Percentiles rank a stretch among this genome's conserved stretches.
These are phyloP conservation scores for Bovichtus diacanthus DNA, from an alignment of 2,797 vertebrate genomes.

Conservation along the genomic window DNA sequence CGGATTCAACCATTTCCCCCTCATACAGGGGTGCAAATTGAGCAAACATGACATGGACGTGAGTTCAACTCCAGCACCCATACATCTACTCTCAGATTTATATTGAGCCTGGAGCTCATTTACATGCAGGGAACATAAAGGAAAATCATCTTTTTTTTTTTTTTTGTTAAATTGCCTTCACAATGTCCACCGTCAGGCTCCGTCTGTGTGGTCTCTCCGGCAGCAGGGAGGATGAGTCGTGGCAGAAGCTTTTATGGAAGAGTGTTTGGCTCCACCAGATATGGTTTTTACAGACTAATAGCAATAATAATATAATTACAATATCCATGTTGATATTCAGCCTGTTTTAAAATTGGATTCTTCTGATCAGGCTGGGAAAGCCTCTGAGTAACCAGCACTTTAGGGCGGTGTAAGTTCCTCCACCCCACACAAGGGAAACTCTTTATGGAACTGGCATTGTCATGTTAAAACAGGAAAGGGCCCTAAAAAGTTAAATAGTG, in stretches of 20 bases:
- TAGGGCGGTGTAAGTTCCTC: neutral
- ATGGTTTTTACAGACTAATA: constrained; percentile 24
- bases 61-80: neutral
- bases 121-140: neutral
- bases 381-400: neutral
- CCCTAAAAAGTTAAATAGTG: neutral
- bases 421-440: neutral
- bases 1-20: constrained; percentile 57
- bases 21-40: constrained; percentile 49
- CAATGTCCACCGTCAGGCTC: neutral
- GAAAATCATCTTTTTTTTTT: neutral
- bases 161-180: too few relatives aligned
- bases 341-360: constrained; percentile 7
- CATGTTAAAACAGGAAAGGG: neutral
- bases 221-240: constrained; percentile 28
- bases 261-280: constrained; percentile 45
- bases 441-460: constrained; percentile 3
- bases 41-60: neutral
- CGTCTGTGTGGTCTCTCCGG: constrained; percentile 4
- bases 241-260: too few relatives aligned
- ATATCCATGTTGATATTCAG: constrained; percentile 24
- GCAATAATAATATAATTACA: constrained; percentile 13
- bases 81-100: constrained; percentile 5
- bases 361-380: neutral
- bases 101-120: too few relatives aligned